Percentiles rank a stretch among this genome's conserved stretches.
phyloP scores from a whole-genome alignment of 64 coral and sea anemone species.

The Stichodactyla mertensii region DNA sequence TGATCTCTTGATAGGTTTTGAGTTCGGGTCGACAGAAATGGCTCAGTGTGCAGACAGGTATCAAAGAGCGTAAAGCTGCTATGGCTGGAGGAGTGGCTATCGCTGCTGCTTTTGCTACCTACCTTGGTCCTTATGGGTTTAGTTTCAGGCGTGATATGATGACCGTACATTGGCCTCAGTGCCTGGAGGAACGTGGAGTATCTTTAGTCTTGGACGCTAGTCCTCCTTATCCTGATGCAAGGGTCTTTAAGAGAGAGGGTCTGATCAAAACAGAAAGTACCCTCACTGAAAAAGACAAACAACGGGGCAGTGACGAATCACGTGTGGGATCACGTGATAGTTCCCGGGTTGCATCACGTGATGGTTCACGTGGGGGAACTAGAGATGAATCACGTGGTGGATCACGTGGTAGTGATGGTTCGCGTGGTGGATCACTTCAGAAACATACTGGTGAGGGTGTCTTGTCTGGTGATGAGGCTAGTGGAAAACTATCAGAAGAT shows the following conservation, averaged over 20 bases:
- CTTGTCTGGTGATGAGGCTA: not conserved
- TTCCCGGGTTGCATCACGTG: not conserved
- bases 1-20: slow-evolving; percentile 47
- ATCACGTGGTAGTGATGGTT: not conserved
- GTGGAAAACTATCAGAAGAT: slow-evolving; percentile 9
- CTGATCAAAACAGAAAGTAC: slow-evolving; percentile 25
- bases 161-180: slow-evolving; percentile 79
- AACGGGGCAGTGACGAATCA: not conserved
- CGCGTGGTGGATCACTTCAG: not conserved
- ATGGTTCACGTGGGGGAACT: not conserved
- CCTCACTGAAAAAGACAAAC: not conserved
- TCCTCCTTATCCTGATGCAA: slow-evolving; percentile 34
- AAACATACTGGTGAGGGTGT: not conserved
- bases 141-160: slow-evolving; percentile 88
- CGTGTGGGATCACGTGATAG: not conserved
- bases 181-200: slow-evolving; percentile 85
- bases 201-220: slow-evolving; percentile 61
- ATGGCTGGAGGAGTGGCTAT: slow-evolving; percentile 85
- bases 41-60: slow-evolving; percentile 62
- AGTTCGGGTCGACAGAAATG: slow-evolving; percentile 92
- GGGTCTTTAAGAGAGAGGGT: slow-evolving; percentile 35
- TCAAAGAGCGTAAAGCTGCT: slow-evolving; percentile 74
- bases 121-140: slow-evolving; percentile 91
- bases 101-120: slow-evolving; percentile 88
- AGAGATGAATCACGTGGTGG: not conserved